Conservation (phyloP, 2,797 vertebrate species). For the Crax fasciolata region DNA sequence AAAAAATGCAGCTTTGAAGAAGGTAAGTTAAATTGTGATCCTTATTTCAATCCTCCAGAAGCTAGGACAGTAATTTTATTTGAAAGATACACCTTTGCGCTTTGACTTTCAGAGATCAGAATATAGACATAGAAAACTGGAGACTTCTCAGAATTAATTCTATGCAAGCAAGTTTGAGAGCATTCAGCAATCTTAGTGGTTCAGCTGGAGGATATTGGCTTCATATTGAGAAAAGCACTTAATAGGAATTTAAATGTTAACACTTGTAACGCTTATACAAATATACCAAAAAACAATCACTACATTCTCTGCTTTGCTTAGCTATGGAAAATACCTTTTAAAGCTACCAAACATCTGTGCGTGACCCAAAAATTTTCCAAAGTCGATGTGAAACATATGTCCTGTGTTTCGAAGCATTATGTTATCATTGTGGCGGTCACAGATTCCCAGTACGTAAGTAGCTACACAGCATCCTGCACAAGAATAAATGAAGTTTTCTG, state of each 20-base stretch:
- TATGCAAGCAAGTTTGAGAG: neutral
- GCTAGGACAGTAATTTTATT: neutral
- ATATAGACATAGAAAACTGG: neutral
- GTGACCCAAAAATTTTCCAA: conserved; percentile 97
- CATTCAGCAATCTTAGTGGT: neutral
- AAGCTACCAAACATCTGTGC: conserved; percentile 99
- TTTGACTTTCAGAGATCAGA: neutral
- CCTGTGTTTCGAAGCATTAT: conserved; percentile 98
- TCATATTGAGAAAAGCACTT: neutral
- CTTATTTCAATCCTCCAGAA: neutral
- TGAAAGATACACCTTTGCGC: neutral
- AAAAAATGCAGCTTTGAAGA: neutral
- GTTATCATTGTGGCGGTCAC: conserved; percentile 98
- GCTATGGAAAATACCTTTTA: conserved; percentile 88
- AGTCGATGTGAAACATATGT: conserved; percentile 99
- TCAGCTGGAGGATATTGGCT: neutral
- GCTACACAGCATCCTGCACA: conserved; percentile 99
- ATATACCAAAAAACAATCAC: neutral
- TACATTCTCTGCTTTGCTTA: neutral
- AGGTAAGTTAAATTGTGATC: neutral
- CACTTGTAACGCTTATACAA: neutral
- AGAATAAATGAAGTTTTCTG: conserved; percentile 98
- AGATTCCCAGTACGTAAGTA: conserved; percentile 96
- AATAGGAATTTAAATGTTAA: neutral
- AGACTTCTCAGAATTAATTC: neutral